Base-by-base conservation (phyloP, 2,113 vertebrate species). In the Sturnus vulgaris region DNA sequence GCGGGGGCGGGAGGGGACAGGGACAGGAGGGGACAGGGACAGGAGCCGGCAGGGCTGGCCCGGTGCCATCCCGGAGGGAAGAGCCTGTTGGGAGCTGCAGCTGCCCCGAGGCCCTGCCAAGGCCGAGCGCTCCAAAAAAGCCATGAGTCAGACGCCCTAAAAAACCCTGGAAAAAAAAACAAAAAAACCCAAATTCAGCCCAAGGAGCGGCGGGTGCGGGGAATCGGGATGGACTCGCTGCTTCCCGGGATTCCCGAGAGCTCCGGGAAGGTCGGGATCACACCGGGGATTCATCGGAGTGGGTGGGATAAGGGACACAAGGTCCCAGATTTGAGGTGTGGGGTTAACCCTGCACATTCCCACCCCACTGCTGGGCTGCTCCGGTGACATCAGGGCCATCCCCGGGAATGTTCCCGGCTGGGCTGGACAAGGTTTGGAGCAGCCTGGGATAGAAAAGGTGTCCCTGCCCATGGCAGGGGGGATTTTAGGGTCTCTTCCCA, bases 341-440 rank as follows among this genome's bases (percentile, higher is more conserved):
- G 85, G 61, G 39, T 86, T 64, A 66, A 47, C 57, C 61, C 79
- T 9, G 17, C 61, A 0, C 49, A 35, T 46, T n/a, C 73, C 70
- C 11, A 0, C 4, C 33, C 56, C 44, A 0, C 0, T 0, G 2
- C 37, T 0, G 70, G 39, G 19, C 53, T 28, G 21, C 31, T 25
- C 52, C 46, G 9, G 20, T 23, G 44, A 44, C 44, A 44, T 44
- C 56, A 4, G 40, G 7, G 60, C 40, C 17, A 28, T 2, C 56
- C 37, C 61, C 10, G 70, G 52, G 3, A 6, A 6, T 7, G 65
- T 4, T 23, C n/a, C 4, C 31, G 71, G 53, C 31, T 31, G 2
- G 44, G 40, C 40, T 40, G 40, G 40, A 40, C 40, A 40, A 15
- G 15, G 64, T 22, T 55, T 5, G 55, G 56, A 63, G 85, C 65